These are phyloP conservation scores for Eupithecia inturbata DNA, from an alignment of 2,888 invertebrate genomes.

Conservation along the genomic window DNA sequence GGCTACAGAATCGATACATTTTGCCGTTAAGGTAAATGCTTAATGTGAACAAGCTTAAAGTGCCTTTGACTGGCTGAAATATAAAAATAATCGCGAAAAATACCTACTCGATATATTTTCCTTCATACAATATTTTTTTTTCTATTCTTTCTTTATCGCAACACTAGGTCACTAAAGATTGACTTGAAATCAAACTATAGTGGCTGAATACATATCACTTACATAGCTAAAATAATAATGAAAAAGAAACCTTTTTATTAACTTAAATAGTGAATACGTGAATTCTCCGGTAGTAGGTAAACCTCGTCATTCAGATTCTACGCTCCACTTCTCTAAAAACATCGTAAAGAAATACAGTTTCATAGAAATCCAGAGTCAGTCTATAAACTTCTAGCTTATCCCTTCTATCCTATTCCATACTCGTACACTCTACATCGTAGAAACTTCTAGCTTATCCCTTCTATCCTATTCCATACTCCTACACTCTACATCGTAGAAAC, in stretches of 20 bases:
- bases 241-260: not conserved
- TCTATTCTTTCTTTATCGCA: no score
- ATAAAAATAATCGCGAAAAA: not conserved
- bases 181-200: no score
- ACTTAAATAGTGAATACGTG: not conserved
- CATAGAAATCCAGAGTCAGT: not conserved
- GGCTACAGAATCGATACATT: not conserved
- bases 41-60: no score
- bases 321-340: not conserved
- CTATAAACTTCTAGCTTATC: no score
- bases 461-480: no score
- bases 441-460: no score
- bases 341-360: not conserved
- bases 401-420: no score
- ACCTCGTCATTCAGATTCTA: not conserved
- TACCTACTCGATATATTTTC: not conserved
- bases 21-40: not conserved
- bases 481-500: no score
- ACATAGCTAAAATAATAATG: not conserved
- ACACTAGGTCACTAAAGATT: no score
- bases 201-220: not conserved
- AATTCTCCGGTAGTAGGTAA: not conserved
- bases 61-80: not conserved
- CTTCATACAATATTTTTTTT: no score
- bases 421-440: no score